Conservation (phyloP, 2,113 vertebrate species). For the Lophochroa leadbeateri region DNA sequence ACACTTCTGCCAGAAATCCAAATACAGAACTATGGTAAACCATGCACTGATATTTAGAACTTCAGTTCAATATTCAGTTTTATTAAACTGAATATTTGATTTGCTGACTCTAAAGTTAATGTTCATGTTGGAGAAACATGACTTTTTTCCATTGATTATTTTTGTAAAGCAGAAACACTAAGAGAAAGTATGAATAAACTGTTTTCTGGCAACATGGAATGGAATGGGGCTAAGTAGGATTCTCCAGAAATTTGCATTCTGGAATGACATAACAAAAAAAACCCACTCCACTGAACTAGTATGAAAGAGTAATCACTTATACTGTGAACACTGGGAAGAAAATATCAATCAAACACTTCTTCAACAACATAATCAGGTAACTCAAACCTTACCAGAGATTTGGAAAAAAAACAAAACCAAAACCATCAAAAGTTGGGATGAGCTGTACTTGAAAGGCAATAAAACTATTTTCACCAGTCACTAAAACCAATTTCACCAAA, state of each 20-base stretch:
- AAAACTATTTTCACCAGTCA: constrained; percentile 3
- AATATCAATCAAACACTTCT: not conserved
- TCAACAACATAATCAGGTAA: not conserved
- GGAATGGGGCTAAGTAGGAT: not conserved
- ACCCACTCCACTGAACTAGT: not conserved
- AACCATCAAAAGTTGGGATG: not conserved
- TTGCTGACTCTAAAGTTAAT: not conserved
- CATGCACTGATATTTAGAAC: not conserved
- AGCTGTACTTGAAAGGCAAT: not conserved
- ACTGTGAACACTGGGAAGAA: not conserved
- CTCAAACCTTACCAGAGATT: not conserved
- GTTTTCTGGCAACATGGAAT: constrained; percentile 10
- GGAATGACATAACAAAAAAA: not conserved
- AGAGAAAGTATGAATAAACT: not conserved
- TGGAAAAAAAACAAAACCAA: not conserved
- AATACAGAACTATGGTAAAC: not conserved
- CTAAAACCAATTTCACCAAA: not conserved
- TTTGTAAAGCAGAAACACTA: not conserved
- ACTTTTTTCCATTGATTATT: not conserved
- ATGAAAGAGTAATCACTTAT: not conserved
- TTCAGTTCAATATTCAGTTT: not conserved
- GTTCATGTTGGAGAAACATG: not conserved
- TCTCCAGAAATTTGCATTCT: not conserved
- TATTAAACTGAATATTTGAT: not conserved
- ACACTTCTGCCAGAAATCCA: not conserved